Evolutionary conservation across 2,888 invertebrate genomes (phyloP).

Genomic region (Agrotis puta): DNA sequence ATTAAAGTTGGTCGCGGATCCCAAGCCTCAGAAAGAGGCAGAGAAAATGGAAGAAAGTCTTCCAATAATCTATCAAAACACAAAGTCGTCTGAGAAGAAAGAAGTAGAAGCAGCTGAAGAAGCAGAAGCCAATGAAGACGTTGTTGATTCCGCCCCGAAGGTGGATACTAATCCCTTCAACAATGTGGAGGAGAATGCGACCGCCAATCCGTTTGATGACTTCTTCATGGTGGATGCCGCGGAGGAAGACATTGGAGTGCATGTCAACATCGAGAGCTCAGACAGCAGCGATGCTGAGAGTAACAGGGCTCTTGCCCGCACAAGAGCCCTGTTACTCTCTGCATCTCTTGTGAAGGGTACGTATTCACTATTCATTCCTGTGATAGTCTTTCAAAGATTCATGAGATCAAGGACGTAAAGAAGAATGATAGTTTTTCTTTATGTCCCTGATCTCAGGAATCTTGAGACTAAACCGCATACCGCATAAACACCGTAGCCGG

Average conservation of each 20-base stretch:
- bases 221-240: slow-evolving; percentile 14
- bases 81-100: not conserved
- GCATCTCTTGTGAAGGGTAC: slow-evolving; percentile 79
- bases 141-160: slow-evolving; percentile 57
- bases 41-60: slow-evolving; percentile 1
- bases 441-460: not conserved
- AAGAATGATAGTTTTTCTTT: too few relatives aligned
- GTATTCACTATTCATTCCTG: not conserved
- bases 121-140: slow-evolving; percentile 75
- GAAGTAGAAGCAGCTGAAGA: not conserved
- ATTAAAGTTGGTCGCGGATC: slow-evolving; percentile 69
- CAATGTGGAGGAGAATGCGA: slow-evolving; percentile 36
- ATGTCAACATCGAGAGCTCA: slow-evolving; percentile 10
- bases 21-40: slow-evolving; percentile 20
- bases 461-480: not conserved
- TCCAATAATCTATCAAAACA: slow-evolving; percentile 80
- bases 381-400: not conserved
- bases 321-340: too few relatives aligned
- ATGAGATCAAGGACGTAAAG: too few relatives aligned
- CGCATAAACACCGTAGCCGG: too few relatives aligned
- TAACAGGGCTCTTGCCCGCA: slow-evolving; percentile 62
- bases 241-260: slow-evolving; percentile 17
- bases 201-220: slow-evolving; percentile 71
- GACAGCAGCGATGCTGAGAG: slow-evolving; percentile 46
- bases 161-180: slow-evolving; percentile 79